Evolutionary conservation across 2,888 invertebrate species (phyloP), one percentile per base, ranked within the genome.

Genomic region (Fragum fragum): DNA sequence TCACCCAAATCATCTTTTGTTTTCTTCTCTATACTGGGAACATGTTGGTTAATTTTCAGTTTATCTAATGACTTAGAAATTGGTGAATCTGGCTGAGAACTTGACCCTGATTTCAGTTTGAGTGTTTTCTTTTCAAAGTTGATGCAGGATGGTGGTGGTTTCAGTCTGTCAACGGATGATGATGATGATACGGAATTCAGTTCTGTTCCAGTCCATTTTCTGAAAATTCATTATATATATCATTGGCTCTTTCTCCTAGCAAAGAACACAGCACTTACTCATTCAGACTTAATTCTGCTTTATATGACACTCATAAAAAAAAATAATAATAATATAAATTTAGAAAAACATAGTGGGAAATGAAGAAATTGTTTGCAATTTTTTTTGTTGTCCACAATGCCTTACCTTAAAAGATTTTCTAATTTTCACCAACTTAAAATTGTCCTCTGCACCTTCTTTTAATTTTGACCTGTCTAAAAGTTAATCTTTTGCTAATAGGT

Each of bases 131-230:
- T 90, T 7, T 88, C 85, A 76, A 86, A 86, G 75, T 91, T 89
- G 16, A 92, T 86, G 77, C 89, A 90, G 9, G 91, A 89, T 47
- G 90, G 90, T 7, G 92, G 93, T 7, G 91, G 91, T 74, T 93
- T 93, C 21, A 92, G 79, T 3, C 91, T 83, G 29, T 89, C 88
- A 21, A 80, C 86, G 16, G 55, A 53, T 52, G 78, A n/a, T 23
- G 73, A 76, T 5, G 85, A 59, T 9, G 88, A 86, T 47, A 47
- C 14, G 14, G 47, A 85, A 5, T 23, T 28, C 26, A 90, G 61
- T 9, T 89, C 70, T 5, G 59, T 85, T 28, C 42, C 57, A 57
- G 55, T 59, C 55, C 55, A 74, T 68, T 84, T 87, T 72, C 88
- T 88, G 86, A 16, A 85, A n/a, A n/a, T n/a, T n/a, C n/a, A n/a